Evolutionary conservation across 2,113 vertebrate species (phyloP).

Genomic region (Addax nasomaculatus): DNA sequence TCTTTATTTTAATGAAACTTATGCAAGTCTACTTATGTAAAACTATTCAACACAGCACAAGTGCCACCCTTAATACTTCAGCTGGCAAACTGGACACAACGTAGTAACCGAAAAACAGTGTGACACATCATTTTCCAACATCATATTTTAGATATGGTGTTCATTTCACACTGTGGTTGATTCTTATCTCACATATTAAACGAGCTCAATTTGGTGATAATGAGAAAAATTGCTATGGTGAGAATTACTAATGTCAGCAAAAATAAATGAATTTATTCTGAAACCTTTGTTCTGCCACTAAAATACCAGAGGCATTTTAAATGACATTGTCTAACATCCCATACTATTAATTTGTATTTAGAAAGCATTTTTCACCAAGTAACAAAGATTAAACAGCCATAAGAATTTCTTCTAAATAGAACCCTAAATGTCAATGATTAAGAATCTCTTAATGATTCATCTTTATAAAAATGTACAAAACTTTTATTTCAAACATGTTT

Average conservation of each 20-base stretch:
- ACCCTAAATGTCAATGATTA: not conserved
- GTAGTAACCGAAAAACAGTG: not conserved
- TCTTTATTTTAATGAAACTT: not conserved
- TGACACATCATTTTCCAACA: not conserved
- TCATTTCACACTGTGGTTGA: not conserved
- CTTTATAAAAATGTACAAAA: not conserved
- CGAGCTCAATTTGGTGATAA: not conserved
- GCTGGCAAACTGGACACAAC: not conserved
- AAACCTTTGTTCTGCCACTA: not conserved
- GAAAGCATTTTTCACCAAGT: slow-evolving; percentile 35
- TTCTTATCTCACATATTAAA: not conserved
- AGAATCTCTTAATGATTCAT: not conserved
- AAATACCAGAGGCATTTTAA: slow-evolving; percentile 3
- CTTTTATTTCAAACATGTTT: not conserved
- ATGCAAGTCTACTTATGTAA: not conserved
- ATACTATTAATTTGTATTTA: slow-evolving; percentile 3
- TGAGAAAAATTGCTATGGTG: not conserved
- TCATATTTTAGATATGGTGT: not conserved
- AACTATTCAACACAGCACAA: not conserved
- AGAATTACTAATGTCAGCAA: not conserved
- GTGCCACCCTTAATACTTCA: not conserved
- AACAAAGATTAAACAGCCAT: not conserved
- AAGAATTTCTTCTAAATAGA: not conserved
- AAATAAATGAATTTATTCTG: not conserved
- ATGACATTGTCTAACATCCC: not conserved